phyloP scores from a whole-genome alignment of 1,140 invertebrate genomes.

The Bombus sylvicola region DNA sequence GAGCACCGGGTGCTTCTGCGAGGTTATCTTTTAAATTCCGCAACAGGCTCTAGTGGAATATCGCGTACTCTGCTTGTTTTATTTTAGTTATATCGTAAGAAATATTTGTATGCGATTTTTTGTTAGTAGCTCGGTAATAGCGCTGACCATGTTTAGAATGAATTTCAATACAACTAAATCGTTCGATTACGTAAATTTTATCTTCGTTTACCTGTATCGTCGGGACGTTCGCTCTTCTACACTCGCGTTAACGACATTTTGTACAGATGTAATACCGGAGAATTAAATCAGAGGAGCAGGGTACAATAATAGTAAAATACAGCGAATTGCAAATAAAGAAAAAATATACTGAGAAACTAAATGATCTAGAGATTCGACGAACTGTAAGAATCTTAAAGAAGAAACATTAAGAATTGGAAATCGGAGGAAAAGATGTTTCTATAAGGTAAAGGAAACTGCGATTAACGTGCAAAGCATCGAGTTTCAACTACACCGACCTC shows the following conservation, averaged over 20 bases:
- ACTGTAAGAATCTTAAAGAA: too few relatives aligned
- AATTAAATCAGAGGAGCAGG: not conserved
- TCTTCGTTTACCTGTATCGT: too few relatives aligned
- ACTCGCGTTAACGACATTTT: not conserved
- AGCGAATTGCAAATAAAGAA: not conserved
- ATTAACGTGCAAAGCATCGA: too few relatives aligned
- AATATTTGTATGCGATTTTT: too few relatives aligned
- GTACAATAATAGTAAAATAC: too few relatives aligned
- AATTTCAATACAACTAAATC: not conserved
- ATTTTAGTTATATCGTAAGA: too few relatives aligned
- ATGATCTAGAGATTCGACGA: too few relatives aligned
- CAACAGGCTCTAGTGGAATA: not conserved
- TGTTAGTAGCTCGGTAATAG: not conserved
- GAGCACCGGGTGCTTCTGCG: not conserved
- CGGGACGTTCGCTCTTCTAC: rapidly evolving
- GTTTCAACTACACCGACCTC: too few relatives aligned
- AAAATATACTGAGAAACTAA: not conserved
- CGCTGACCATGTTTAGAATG: too few relatives aligned
- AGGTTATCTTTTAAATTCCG: not conserved
- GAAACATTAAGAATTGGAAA: not conserved
- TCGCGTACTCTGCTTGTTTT: rapidly evolving
- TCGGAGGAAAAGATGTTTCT: not conserved
- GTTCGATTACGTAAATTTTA: not conserved
- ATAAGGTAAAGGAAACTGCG: not conserved
- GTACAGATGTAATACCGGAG: not conserved